These are phyloP conservation scores for Chalcosyrphus nemorum DNA, from an alignment of 2,888 invertebrate genomes.

Conservation along the genomic window DNA sequence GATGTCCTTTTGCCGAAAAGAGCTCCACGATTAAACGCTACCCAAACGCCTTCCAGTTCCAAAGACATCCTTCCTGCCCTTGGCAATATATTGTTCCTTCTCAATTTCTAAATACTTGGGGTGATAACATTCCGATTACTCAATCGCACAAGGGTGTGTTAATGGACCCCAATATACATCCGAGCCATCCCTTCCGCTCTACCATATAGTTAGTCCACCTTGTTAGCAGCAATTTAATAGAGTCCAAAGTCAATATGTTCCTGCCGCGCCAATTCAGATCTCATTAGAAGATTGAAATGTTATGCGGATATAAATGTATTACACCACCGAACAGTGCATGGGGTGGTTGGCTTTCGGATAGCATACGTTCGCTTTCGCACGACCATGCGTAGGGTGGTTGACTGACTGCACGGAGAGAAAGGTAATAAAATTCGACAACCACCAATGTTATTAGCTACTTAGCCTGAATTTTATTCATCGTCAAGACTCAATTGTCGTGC, in stretches of 20 bases:
- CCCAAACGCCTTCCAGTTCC: too few relatives aligned
- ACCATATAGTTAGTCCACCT: conserved; percentile 13
- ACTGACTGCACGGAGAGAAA: background rate
- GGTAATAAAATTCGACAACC: conserved; percentile 71
- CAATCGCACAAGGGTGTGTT: conserved; percentile 51
- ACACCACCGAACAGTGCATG: conserved; percentile 60
- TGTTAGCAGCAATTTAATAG: conserved; percentile 67
- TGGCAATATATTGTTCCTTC: conserved; percentile 5
- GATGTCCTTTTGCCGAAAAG: too few relatives aligned
- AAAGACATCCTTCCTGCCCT: background rate
- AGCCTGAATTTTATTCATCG: conserved; percentile 66
- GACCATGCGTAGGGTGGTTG: background rate
- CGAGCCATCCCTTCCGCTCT: conserved; percentile 20
- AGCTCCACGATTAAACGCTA: too few relatives aligned
- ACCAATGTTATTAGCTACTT: conserved; percentile 69
- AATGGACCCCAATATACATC: conserved; percentile 16
- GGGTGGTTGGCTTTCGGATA: conserved; percentile 22
- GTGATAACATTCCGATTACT: conserved; percentile 52
- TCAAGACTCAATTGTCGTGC: conserved; percentile 66
- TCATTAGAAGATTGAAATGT: conserved; percentile 70
- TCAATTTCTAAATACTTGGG: conserved; percentile 25
- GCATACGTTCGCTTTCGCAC: conserved; percentile 71
- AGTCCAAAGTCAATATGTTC: conserved; percentile 46
- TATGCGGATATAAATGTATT: conserved; percentile 67
- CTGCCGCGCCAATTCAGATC: conserved; percentile 69